phyloP scores from a whole-genome alignment of 1,140 invertebrate species.

The Choristoneura fumiferana region DNA sequence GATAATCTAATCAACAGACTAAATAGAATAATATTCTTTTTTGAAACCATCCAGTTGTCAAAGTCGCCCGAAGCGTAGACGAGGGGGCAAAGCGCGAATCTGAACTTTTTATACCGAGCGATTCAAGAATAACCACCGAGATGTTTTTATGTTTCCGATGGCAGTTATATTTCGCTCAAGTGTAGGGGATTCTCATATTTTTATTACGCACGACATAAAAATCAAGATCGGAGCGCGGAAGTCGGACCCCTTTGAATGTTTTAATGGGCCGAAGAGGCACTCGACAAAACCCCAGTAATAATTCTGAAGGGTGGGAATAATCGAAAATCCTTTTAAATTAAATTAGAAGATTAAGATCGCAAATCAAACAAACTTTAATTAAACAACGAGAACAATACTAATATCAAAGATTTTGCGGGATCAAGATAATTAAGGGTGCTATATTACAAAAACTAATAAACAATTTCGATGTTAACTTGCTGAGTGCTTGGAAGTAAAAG shows the following conservation, averaged over 20 bases:
- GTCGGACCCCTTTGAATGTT: slow-evolving; percentile 28
- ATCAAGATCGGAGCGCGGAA: slow-evolving; percentile 33
- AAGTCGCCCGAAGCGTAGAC: background rate
- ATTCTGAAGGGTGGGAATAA: background rate
- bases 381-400: slow-evolving; percentile 8
- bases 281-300: slow-evolving; percentile 14
- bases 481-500: too few relatives aligned
- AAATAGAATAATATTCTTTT: too few relatives aligned
- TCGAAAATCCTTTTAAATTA: background rate
- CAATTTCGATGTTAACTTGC: background rate
- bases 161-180: slow-evolving; percentile 51
- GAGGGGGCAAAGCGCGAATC: background rate
- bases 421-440: background rate
- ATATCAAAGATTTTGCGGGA: background rate
- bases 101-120: slow-evolving; percentile 11
- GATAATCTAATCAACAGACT: too few relatives aligned
- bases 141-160: slow-evolving; percentile 60
- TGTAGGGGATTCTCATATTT: slow-evolving; percentile 57
- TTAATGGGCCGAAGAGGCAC: slow-evolving; percentile 29
- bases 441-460: slow-evolving; percentile 4
- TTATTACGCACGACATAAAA: slow-evolving; percentile 51
- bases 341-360: background rate
- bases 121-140: slow-evolving; percentile 28
- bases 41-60: background rate
- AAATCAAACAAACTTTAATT: slow-evolving; percentile 10